Percentiles rank a stretch among this genome's conserved stretches.
Conservation (phyloP, 2,113 vertebrate genomes). For the Menura novaehollandiae region DNA sequence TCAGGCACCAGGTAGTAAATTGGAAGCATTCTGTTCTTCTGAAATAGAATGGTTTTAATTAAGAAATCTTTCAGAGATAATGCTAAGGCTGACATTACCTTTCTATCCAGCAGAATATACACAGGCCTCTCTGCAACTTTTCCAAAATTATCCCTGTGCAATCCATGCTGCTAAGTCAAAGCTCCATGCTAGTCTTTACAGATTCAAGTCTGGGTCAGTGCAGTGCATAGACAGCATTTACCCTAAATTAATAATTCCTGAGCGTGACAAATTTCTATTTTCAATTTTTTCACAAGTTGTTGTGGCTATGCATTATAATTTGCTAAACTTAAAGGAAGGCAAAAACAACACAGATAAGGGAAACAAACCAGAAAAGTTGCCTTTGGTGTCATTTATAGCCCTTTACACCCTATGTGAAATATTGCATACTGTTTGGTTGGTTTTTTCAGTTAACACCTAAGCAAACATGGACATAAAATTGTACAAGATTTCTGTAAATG, state of each 20-base stretch:
- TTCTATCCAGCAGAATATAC: background rate
- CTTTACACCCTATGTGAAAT: background rate
- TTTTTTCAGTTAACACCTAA: background rate
- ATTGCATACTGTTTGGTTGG: background rate
- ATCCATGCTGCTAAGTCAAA: background rate
- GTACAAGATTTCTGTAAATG: background rate
- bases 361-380: background rate
- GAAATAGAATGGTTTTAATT: background rate
- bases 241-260: background rate
- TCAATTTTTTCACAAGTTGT: background rate
- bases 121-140: background rate
- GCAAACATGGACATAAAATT: background rate
- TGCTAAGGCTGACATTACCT: background rate
- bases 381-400: background rate
- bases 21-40: background rate
- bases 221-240: background rate
- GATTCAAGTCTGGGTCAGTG: background rate
- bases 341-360: background rate
- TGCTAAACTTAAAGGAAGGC: background rate
- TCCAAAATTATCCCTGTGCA: background rate
- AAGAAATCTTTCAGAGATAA: background rate
- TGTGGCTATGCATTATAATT: background rate
- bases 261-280: background rate
- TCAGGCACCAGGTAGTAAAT: background rate
- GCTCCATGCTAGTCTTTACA: background rate